Conservation (phyloP, 2,797 vertebrate species). For the Chelonia mydas region DNA sequence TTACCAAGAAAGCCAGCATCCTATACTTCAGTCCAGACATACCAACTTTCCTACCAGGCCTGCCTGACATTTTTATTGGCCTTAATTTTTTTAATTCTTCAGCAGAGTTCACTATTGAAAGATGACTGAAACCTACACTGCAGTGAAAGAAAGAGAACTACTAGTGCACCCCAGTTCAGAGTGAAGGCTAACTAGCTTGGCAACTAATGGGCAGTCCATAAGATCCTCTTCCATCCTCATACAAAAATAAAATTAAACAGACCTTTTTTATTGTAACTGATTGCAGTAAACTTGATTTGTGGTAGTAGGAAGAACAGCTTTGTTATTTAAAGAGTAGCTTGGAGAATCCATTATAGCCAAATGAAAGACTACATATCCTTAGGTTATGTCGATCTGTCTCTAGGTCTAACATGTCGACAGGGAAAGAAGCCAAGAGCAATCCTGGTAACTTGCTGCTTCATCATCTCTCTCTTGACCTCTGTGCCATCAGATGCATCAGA, state of each 20-base stretch:
- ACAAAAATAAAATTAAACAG: not conserved
- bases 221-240: not conserved
- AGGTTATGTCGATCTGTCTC: not conserved
- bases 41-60: not conserved
- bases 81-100: not conserved
- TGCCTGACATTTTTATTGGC: not conserved
- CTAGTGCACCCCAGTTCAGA: not conserved
- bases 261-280: not conserved
- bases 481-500: conserved; percentile 34
- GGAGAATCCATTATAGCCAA: conserved; percentile 12
- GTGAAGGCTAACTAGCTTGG: not conserved
- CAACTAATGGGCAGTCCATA: not conserved
- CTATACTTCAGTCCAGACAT: not conserved
- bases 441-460: not conserved
- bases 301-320: not conserved
- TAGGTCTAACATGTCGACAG: conserved; percentile 25
- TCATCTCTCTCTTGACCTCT: conserved; percentile 49
- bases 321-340: not conserved
- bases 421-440: conserved; percentile 32
- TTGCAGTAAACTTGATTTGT: not conserved
- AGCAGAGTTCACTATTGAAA: not conserved
- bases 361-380: not conserved
- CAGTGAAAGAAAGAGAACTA: conserved; percentile 14
- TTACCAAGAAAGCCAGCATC: not conserved
- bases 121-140: not conserved